Conservation (phyloP, 2,888 invertebrate species). For the Rhagonycha fulva region DNA sequence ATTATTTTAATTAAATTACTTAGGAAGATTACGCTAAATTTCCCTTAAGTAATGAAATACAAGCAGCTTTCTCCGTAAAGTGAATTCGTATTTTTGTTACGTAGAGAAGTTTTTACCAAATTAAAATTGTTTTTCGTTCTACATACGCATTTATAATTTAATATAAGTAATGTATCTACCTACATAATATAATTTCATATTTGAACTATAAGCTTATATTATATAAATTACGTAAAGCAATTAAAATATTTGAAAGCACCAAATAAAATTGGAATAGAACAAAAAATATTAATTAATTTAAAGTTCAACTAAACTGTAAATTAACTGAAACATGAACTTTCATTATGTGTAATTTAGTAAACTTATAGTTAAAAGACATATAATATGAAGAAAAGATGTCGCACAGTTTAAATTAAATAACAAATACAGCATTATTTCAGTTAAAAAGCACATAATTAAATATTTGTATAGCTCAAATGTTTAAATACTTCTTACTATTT, state of each 20-base stretch:
- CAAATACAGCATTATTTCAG: not conserved
- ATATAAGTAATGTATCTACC: not conserved
- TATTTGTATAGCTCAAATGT: too few species aligned
- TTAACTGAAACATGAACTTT: not conserved
- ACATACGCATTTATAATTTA: too few species aligned
- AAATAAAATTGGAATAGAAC: not conserved
- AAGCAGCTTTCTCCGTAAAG: not conserved
- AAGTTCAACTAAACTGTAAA: not conserved
- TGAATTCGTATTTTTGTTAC: too few species aligned
- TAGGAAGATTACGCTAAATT: not conserved
- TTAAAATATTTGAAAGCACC: not conserved
- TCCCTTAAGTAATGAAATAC: not conserved
- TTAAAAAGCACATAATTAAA: not conserved
- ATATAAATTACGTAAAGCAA: not conserved
- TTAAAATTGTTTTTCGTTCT: too few species aligned
- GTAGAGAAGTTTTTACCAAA: too few species aligned
- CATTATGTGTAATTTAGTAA: not conserved
- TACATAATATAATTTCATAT: not conserved
- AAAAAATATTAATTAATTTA: not conserved
- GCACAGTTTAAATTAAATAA: not conserved
- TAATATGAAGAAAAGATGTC: not conserved
- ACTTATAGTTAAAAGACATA: not conserved
- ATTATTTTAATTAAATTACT: not conserved
- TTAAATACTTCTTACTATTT: too few species aligned
- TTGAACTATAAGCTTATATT: not conserved